Percentiles rank a stretch among this genome's conserved stretches.
Evolutionary conservation across 2,888 invertebrate species (phyloP).

Genomic region (Drosophila melanosoma): DNA sequence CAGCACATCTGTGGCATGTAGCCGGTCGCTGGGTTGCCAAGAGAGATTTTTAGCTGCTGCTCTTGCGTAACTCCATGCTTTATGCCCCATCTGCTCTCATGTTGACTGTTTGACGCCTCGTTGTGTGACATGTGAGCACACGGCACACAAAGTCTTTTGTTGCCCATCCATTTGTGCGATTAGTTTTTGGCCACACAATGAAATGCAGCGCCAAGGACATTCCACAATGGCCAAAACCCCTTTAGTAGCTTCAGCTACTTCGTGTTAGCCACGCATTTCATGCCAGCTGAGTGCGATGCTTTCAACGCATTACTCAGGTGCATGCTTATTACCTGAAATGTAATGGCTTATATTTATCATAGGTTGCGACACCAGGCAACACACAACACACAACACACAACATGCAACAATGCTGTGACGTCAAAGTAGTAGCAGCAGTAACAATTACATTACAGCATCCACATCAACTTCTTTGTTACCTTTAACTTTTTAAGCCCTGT

Average conservation of each 20-base stretch:
- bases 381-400: conserved; percentile 14
- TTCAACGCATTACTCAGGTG: conserved; percentile 66
- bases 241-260: conserved; percentile 1
- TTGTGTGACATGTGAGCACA: conserved; percentile 49
- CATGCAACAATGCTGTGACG: neutral
- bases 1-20: conserved; percentile 55
- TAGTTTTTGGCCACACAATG: conserved; percentile 66
- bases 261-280: conserved; percentile 34
- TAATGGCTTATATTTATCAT: conserved; percentile 71
- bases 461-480: conserved; percentile 9
- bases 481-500: conserved; percentile 43
- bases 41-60: conserved; percentile 19
- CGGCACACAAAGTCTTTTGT: conserved; percentile 42
- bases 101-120: conserved; percentile 48
- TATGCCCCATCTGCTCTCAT: conserved; percentile 38
- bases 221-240: conserved; percentile 35
- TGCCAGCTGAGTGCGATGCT: conserved; percentile 41
- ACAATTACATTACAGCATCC: conserved; percentile 11
- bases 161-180: conserved; percentile 70
- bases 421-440: neutral
- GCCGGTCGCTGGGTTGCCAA: conserved; percentile 44
- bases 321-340: conserved; percentile 44
- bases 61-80: conserved; percentile 37
- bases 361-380: conserved; percentile 34
- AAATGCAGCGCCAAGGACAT: conserved; percentile 58